Evolutionary conservation across 2,888 invertebrate species (phyloP), one percentile per base, ranked within the genome.

Genomic region (Cacoxenus indagator): DNA sequence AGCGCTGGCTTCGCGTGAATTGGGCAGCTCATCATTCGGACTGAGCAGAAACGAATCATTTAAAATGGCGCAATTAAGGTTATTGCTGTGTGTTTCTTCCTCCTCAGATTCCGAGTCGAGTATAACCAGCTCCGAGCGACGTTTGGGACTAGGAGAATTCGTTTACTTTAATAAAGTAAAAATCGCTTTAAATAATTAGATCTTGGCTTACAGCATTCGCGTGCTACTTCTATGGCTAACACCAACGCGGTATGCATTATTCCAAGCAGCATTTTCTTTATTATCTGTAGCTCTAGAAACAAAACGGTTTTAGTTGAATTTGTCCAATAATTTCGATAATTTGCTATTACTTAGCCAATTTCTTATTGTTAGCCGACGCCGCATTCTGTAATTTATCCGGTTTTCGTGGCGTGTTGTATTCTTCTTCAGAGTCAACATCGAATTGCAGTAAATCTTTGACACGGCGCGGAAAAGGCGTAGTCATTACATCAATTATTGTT

Each of bases 1-100:
- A 2, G 71, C 70, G 1, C 75, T 51, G 0, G 71, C 64, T 0
- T 77, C 71, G 19, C 74, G 9, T 4, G 57, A 73, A 67, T 69
- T 75, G 1, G 78, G 69, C 2, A 71, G 37, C 26, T 84, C 80
- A 22, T 80, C 81, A 1, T 70, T 71, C 0, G 88, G 87, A 69
- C 85, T 87, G 8, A 87, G 61, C 4, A 86, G 76, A 65, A 88
- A 86, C 1, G 88, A 88, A 68, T 88, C 87, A 66, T 88, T 86
- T 0, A 88, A 75, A 27, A 87, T 86, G 19, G 87, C 88, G 69
- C 85, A 86, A 69, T 88, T 88, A 0, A 87, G 75, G 55, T 87
- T 87, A 67, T 86, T 84, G 27, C 79, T 76, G 64, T 77, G 82
- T 9, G 62, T 70, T 29, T 76, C 69, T 11, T 86, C 85, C 5